Evolutionary conservation across 2,113 vertebrate genomes (phyloP).

Genomic region (Trichomycterus rosablanca): DNA sequence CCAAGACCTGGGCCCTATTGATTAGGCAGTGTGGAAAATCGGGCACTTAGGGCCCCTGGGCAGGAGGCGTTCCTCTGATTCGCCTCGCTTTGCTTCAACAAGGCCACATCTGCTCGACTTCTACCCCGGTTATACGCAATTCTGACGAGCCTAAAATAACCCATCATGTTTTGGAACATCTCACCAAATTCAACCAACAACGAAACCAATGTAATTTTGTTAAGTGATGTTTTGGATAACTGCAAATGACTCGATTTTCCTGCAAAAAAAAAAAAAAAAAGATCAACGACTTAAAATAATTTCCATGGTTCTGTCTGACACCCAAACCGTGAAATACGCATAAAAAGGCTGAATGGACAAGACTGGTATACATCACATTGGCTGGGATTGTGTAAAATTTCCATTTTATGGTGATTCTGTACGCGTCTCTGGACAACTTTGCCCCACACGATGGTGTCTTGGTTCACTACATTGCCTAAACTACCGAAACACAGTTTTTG

Average conservation of each 20-base stretch:
- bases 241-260: background rate
- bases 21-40: slow-evolving; percentile 66
- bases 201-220: background rate
- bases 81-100: slow-evolving; percentile 60
- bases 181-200: background rate
- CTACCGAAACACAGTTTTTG: no score
- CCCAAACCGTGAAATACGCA: slow-evolving; percentile 66
- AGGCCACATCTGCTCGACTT: slow-evolving; percentile 28
- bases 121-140: slow-evolving; percentile 12
- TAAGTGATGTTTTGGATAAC: background rate
- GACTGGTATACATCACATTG: slow-evolving; percentile 38
- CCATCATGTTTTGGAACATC: slow-evolving; percentile 4
- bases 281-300: slow-evolving; percentile 63
- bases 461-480: background rate
- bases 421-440: slow-evolving; percentile 44
- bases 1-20: slow-evolving; percentile 62
- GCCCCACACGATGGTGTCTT: slow-evolving; percentile 56
- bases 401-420: slow-evolving; percentile 56
- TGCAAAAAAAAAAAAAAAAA: no score
- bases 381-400: slow-evolving; percentile 45
- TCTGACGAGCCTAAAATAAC: slow-evolving; percentile 5
- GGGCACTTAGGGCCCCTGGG: slow-evolving; percentile 58
- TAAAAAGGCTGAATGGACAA: slow-evolving; percentile 57
- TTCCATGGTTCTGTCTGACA: slow-evolving; percentile 68
- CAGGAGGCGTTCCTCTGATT: slow-evolving; percentile 71